phyloP scores from a whole-genome alignment of 2,113 vertebrate species.

The Pygoscelis adeliae region DNA sequence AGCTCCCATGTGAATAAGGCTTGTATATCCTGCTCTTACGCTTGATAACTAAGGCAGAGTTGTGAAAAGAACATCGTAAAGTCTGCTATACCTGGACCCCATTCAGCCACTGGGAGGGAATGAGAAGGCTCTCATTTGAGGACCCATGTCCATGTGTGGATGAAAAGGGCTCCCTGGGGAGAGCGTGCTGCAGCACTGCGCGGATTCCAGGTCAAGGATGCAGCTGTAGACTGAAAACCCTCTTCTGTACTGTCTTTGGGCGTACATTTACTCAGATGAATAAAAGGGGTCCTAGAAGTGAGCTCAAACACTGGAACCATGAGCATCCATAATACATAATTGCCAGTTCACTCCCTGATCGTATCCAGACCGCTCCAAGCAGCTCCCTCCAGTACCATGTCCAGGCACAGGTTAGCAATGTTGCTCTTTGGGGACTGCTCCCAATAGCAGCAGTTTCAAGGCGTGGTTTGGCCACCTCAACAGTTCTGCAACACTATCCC shows the following conservation, averaged over 20 bases:
- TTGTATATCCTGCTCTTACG: background rate
- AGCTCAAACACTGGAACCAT: background rate
- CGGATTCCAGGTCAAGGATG: background rate
- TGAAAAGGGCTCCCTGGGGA: background rate
- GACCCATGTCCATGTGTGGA: fast-evolving
- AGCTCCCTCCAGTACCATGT: background rate
- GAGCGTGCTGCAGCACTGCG: background rate
- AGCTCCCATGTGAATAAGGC: background rate
- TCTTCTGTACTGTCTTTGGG: background rate
- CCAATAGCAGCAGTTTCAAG: background rate
- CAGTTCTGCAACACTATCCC: background rate
- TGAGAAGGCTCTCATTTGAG: background rate
- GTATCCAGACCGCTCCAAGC: background rate
- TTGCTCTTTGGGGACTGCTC: background rate
- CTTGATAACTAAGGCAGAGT: background rate
- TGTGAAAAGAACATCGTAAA: background rate
- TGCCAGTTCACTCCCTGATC: background rate
- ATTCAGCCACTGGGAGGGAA: background rate
- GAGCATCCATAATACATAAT: background rate
- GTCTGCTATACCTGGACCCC: background rate
- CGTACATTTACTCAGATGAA: background rate
- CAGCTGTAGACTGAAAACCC: background rate
- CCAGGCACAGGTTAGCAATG: background rate
- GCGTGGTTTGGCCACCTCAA: background rate
- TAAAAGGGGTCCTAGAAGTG: background rate